Evolutionary conservation across 2,797 vertebrate species (phyloP).

Genomic region (Brachyrhaphis roseni): DNA sequence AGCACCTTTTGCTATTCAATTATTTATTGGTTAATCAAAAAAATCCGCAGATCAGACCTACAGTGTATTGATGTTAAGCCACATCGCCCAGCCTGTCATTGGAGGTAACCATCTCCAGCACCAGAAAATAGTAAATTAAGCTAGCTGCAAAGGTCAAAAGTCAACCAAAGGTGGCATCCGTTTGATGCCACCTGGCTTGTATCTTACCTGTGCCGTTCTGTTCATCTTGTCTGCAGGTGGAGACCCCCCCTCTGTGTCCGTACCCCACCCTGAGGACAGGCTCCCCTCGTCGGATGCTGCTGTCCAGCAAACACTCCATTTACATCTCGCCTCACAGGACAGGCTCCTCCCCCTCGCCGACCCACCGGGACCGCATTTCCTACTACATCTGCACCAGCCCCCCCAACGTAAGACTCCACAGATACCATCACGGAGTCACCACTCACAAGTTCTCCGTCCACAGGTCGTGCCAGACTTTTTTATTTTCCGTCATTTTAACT

Average conservation of each 20-base stretch:
- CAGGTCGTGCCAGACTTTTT: too few species aligned
- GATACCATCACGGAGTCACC: neutral
- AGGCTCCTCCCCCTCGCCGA: slow-evolving; percentile 74
- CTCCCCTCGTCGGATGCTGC: slow-evolving; percentile 89
- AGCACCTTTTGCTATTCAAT: too few species aligned
- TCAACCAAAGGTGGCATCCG: neutral
- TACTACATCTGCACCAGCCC: slow-evolving; percentile 95
- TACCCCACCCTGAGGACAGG: slow-evolving; percentile 86
- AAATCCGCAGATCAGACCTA: too few species aligned
- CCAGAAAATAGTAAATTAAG: neutral
- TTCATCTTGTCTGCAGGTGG: slow-evolving; percentile 66
- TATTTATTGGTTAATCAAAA: too few species aligned
- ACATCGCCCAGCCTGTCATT: neutral
- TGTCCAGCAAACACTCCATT: slow-evolving; percentile 90
- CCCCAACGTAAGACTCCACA: slow-evolving; percentile 82
- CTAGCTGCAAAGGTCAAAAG: neutral
- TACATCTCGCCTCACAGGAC: slow-evolving; percentile 92
- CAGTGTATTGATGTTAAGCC: too few species aligned
- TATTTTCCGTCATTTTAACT: too few species aligned
- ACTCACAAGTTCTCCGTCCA: too few species aligned
- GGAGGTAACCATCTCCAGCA: neutral
- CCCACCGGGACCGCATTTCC: slow-evolving; percentile 87
- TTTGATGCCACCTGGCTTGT: neutral
- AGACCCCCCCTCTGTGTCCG: slow-evolving; percentile 87
- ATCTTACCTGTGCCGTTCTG: neutral